Evolutionary conservation across 1,140 invertebrate genomes (phyloP).

Genomic region (Bathynomus jamesi): DNA sequence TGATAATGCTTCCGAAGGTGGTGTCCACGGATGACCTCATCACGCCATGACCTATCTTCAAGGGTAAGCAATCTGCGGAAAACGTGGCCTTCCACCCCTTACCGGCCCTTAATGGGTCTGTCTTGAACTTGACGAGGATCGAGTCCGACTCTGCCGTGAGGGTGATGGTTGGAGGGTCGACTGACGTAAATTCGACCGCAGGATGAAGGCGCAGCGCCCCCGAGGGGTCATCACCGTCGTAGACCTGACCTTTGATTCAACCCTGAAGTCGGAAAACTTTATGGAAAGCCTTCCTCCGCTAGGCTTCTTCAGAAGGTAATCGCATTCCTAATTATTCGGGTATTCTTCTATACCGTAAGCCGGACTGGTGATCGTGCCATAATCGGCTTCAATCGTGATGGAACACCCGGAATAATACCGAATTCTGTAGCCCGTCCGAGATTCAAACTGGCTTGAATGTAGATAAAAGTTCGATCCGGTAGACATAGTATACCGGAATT

Average conservation of each 20-base stretch:
- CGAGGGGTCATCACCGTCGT: slow-evolving; percentile 74
- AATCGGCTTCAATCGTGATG: slow-evolving; percentile 61
- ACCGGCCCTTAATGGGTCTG: slow-evolving; percentile 75
- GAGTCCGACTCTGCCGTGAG: slow-evolving; percentile 85
- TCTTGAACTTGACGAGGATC: slow-evolving; percentile 77
- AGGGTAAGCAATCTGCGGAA: slow-evolving; percentile 85
- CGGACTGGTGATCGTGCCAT: slow-evolving; percentile 78
- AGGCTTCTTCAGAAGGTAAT: slow-evolving; percentile 76
- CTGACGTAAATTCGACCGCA: slow-evolving; percentile 75
- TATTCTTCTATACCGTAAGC: slow-evolving; percentile 74
- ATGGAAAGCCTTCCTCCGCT: slow-evolving; percentile 60
- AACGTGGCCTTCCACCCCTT: slow-evolving; percentile 83
- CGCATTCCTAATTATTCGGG: slow-evolving; percentile 85
- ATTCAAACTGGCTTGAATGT: slow-evolving; percentile 78
- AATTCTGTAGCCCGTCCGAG: slow-evolving; percentile 76
- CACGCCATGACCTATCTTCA: slow-evolving; percentile 75
- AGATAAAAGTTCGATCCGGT: slow-evolving; percentile 88
- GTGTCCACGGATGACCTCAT: slow-evolving; percentile 83
- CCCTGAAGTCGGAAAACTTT: slow-evolving; percentile 26
- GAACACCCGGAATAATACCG: slow-evolving; percentile 42
- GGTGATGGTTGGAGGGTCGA: slow-evolving; percentile 68
- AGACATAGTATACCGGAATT: slow-evolving; percentile 78
- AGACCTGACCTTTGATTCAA: slow-evolving; percentile 52
- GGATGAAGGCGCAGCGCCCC: slow-evolving; percentile 73
- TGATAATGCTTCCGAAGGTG: slow-evolving; percentile 80